Evolutionary conservation across 1,140 invertebrate species (phyloP).

Genomic region (Campodea augens): DNA sequence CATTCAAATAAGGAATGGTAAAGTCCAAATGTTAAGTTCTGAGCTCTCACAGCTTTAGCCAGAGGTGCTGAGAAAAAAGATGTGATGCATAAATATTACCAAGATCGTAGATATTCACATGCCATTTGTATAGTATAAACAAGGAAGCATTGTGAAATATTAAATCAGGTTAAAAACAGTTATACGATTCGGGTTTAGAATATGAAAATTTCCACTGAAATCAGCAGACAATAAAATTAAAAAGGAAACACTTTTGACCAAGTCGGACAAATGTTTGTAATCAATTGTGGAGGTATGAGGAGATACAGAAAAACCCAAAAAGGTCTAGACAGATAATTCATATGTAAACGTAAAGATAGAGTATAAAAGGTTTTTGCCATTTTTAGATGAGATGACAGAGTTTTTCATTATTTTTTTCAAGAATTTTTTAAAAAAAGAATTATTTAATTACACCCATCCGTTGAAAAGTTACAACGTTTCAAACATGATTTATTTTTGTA

Average conservation of each 20-base stretch:
- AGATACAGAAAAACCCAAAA: background rate
- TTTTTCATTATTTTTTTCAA: no score
- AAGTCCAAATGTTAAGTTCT: conserved; percentile 26
- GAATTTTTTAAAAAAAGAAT: no score
- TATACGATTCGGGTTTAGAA: no score
- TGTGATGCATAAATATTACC: background rate
- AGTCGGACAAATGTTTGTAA: background rate
- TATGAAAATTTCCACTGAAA: no score
- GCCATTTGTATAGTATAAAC: background rate
- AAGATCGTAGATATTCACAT: background rate
- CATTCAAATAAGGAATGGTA: conserved; percentile 33
- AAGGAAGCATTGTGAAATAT: background rate
- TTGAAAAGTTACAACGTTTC: no score
- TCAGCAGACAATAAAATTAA: background rate
- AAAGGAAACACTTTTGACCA: background rate
- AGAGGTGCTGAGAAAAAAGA: conserved; percentile 21
- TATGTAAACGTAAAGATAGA: background rate
- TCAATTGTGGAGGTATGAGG: background rate
- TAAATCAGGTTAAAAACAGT: background rate
- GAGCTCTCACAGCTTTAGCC: conserved; percentile 21
- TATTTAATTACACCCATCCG: no score
- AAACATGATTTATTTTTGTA: no score
- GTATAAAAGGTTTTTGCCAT: no score
- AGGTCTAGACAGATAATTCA: background rate
- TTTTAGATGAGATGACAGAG: no score